Evolutionary conservation across 1,140 invertebrate species (phyloP), one percentile per base, ranked within the genome.

Genomic region (Trichonephila clavipes): DNA sequence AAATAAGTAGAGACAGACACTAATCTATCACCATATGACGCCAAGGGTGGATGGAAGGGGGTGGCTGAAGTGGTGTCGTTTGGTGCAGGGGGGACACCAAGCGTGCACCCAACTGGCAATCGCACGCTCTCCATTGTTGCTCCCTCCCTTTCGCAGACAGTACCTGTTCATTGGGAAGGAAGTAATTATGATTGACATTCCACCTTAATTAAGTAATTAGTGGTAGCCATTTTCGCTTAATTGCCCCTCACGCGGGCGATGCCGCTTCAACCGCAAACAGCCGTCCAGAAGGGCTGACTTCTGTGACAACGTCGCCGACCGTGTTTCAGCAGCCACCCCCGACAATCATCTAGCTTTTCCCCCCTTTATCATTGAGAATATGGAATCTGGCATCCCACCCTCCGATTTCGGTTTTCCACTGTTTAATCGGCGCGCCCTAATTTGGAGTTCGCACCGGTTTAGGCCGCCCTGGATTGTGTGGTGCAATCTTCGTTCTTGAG

Each of bases 171-270:
- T 93, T 64, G 66, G 92, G n/a, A 82, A 44, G 92, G 83, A 88
- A 93, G 69, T 93, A 88, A 93, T 88, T 59, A 81, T 93, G 92
- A 93, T 88, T 93, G 92, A 93, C 92, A 88, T 72, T 82, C 85
- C 92, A 88, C 92, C 92, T 93, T 88, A 93, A 93, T 93, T 93
- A 93, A 93, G 92, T 87, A 93, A 93, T 93, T 93, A 93, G 92
- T 85, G 92, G 92, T 88, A 69, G 85, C 92, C 86, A 93, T 93
- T 93, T 88, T 82, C 86, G 92, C 92, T 93, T 93, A 93, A 93
- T 93, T 93, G 92, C 92, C 86, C 92, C 83, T 83, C 85, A 62
- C 92, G 89, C 89, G 51, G 81, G 66, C 88, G 87, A 69, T 59
- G 77, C 61, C 69, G 89, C 89, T 81, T 92, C 91, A 87, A 92